Evolutionary conservation across 2,797 vertebrate species (phyloP).

Genomic region (Cottoperca gobio): DNA sequence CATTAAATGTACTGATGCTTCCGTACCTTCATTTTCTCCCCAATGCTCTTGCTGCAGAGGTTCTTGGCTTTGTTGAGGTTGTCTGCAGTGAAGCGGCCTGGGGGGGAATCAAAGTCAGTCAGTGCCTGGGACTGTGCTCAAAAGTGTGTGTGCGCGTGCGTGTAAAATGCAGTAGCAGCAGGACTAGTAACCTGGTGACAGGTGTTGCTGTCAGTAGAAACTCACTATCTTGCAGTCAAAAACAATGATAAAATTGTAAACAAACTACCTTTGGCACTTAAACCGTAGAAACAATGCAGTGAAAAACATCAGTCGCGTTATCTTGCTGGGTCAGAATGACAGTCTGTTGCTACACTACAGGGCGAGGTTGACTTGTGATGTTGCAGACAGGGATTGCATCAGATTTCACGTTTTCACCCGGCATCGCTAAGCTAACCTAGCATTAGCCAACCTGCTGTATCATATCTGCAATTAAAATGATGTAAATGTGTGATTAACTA

Average conservation of each 20-base stretch:
- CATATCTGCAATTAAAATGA: too few species aligned
- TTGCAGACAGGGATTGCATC: constrained; percentile 87
- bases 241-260: background rate
- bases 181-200: constrained; percentile 6
- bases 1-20: background rate
- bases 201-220: background rate
- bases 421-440: constrained; percentile 48
- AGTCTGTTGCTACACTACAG: constrained; percentile 17
- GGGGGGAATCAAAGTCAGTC: constrained; percentile 17
- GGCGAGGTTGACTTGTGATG: constrained; percentile 65
- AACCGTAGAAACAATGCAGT: background rate
- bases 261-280: background rate
- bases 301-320: accelerated
- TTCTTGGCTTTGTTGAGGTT: constrained; percentile 98
- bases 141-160: too few species aligned
- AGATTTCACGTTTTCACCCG: constrained; percentile 73
- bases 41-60: constrained; percentile 96
- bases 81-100: constrained; percentile 95
- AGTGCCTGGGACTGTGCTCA: background rate
- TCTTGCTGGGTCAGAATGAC: background rate
- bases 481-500: accelerated
- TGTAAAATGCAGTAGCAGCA: background rate
- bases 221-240: background rate
- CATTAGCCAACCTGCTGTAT: background rate
- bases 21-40: constrained; percentile 98